Base-by-base conservation (phyloP, 2,888 invertebrate species). In the Dicroscelio sp. region DNA sequence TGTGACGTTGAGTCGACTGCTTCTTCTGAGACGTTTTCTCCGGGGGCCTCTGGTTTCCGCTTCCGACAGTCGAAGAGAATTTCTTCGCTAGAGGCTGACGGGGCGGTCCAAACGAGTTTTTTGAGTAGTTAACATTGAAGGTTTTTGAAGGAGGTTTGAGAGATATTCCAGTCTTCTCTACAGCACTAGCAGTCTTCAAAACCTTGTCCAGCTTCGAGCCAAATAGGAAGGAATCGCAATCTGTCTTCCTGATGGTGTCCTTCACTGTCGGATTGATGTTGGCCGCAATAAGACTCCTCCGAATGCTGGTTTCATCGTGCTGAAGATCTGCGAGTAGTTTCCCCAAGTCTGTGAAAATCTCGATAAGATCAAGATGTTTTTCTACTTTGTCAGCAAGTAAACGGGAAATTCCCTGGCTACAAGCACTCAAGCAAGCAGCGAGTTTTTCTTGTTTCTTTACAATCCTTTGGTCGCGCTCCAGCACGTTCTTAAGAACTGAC, bases 21-120 rank as follows among this genome's bases (percentile, higher is more conserved):
- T 1, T 4, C 71, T 27, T 75, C 25, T 73, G 63, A 20, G n/a
- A n/a, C 20, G 76, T 31, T 58, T 43, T 76, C 69, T 88, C 76
- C 69, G 82, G 38, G 60, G 27, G 33, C 76, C 76, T 82, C 17
- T 67, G 20, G 8, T 60, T 67, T n/a, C n/a, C n/a, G n/a, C n/a
- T n/a, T n/a, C n/a, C n/a, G n/a, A n/a, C n/a, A n/a, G 48, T 31
- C 30, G 88, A 52, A 69, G 82, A 86, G 25, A 73, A 30, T 12
- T 55, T 80, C 73, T 73, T 86, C 35, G 17, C 80, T 65, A 14
- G 80, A 79, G 63, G 48, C 38, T 25, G 71, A 65, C 79, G 86
- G 76, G 83, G 63, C 83, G 88, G 76, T 31, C 14, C 8, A 30
- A 17, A 60, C 60, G n/a, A 76, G 88, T 88, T 88, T 88, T 88